Conservation (phyloP, 2,113 vertebrate genomes). For the Tiliqua scincoides region DNA sequence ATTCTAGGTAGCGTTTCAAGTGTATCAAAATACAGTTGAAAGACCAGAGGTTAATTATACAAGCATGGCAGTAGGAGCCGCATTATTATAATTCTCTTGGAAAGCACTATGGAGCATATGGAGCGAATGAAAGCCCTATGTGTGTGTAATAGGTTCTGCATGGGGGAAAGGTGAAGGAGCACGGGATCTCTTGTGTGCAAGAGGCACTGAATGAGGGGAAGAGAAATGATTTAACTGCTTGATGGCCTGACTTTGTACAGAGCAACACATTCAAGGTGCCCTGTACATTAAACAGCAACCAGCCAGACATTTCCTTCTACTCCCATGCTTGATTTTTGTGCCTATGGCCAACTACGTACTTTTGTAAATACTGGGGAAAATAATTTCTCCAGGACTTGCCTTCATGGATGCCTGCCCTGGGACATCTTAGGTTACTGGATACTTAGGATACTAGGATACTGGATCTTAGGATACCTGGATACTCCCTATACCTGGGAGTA, state of each 20-base stretch:
- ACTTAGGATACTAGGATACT: too few relatives aligned
- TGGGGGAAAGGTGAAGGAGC: constrained; percentile 68
- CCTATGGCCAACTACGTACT: constrained; percentile 32
- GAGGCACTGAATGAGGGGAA: constrained; percentile 61
- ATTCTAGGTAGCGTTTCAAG: constrained; percentile 60
- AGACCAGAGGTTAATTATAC: constrained; percentile 54
- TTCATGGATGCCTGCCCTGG: constrained; percentile 12
- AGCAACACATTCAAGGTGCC: constrained; percentile 30
- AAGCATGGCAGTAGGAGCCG: constrained; percentile 63
- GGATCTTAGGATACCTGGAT: too few relatives aligned
- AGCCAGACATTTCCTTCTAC: constrained; percentile 27
- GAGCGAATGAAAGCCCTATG: constrained; percentile 66
- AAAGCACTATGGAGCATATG: constrained; percentile 68
- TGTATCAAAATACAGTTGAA: constrained; percentile 54
- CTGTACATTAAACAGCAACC: constrained; percentile 43
- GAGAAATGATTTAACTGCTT: constrained; percentile 65
- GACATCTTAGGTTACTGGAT: constrained; percentile 7
- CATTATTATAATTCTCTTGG: constrained; percentile 72
- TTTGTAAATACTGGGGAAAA: constrained; percentile 9
- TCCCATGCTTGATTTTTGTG: constrained; percentile 37
- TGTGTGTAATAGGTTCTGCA: constrained; percentile 65
- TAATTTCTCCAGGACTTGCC: constrained; percentile 10
- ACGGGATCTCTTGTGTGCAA: constrained; percentile 65
- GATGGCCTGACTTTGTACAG: neutral
- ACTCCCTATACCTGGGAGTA: too few relatives aligned